Percentiles rank a stretch among this genome's conserved stretches.
Conservation (phyloP, 2,888 invertebrate species). For the Celastrina argiolus region DNA sequence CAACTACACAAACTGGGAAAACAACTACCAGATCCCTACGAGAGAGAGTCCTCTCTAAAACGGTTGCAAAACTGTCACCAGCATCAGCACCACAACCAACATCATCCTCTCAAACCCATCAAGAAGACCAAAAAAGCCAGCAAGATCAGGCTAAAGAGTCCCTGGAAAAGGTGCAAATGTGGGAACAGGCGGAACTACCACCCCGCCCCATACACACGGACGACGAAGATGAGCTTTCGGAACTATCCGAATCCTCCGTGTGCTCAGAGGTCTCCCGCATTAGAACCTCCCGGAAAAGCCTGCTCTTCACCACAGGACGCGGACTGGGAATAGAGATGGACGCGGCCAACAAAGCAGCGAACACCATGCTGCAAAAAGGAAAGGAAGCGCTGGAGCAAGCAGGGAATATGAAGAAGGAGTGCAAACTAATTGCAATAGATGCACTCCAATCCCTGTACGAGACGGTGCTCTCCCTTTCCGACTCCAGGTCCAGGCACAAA, state of each 20-base stretch:
- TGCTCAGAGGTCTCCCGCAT: background rate
- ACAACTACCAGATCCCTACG: background rate
- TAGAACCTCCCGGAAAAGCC: background rate
- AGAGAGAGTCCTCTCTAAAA: background rate
- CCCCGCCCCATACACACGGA: background rate
- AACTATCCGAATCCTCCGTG: background rate
- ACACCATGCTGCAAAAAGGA: conserved; percentile 27
- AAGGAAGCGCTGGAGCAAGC: conserved; percentile 32
- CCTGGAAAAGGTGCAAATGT: background rate
- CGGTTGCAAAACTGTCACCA: background rate
- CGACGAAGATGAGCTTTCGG: background rate
- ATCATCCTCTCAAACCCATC: too few species aligned
- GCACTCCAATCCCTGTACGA: conserved; percentile 31
- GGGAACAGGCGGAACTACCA: background rate
- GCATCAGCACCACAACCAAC: background rate
- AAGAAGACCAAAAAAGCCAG: background rate
- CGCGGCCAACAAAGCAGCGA: conserved; percentile 30
- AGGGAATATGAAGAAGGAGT: conserved; percentile 34
- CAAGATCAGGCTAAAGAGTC: background rate
- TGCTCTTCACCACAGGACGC: conserved; percentile 15
- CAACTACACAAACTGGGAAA: background rate
- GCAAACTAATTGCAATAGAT: conserved; percentile 27
- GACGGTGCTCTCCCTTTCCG: too few species aligned
- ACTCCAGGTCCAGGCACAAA: conserved; percentile 29
- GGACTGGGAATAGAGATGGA: conserved; percentile 30